phyloP scores from a whole-genome alignment of 2,113 vertebrate genomes.

The Malaclemys terrapin region DNA sequence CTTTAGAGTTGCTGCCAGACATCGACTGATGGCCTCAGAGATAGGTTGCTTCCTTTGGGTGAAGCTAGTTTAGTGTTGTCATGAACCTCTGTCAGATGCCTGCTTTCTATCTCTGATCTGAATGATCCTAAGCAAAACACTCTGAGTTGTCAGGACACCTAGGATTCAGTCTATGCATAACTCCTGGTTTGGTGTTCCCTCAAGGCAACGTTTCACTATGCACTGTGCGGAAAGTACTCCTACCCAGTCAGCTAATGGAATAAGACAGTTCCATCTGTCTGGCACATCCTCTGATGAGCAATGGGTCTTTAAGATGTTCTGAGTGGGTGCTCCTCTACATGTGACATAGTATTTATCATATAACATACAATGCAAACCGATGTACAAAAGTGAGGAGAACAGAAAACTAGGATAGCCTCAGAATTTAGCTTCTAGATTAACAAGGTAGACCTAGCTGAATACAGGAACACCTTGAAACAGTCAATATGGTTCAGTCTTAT shows the following conservation, averaged over 20 bases:
- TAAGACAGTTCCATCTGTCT: background rate
- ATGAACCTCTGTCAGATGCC: background rate
- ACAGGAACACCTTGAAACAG: background rate
- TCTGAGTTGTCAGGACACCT: background rate
- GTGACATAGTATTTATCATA: background rate
- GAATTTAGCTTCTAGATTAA: background rate
- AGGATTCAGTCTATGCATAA: background rate
- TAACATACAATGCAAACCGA: rapidly evolving
- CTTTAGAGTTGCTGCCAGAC: conserved; percentile 39
- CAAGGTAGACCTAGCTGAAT: background rate
- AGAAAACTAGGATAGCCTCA: background rate
- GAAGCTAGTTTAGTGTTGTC: background rate
- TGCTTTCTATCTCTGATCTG: background rate
- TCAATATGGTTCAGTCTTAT: background rate
- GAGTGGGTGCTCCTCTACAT: background rate
- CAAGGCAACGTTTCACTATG: background rate
- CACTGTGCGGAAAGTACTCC: no score
- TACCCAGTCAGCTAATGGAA: background rate
- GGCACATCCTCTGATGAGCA: background rate
- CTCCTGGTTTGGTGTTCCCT: background rate
- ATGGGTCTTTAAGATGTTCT: background rate
- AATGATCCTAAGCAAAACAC: background rate
- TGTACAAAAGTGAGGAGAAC: rapidly evolving
- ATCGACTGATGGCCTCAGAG: background rate
- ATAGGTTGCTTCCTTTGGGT: background rate